A percentile compares a stretch with the other conserved stretches of the same genome.
Evolutionary conservation across 2,888 invertebrate genomes (phyloP).

Genomic region (Heliconius sara): DNA sequence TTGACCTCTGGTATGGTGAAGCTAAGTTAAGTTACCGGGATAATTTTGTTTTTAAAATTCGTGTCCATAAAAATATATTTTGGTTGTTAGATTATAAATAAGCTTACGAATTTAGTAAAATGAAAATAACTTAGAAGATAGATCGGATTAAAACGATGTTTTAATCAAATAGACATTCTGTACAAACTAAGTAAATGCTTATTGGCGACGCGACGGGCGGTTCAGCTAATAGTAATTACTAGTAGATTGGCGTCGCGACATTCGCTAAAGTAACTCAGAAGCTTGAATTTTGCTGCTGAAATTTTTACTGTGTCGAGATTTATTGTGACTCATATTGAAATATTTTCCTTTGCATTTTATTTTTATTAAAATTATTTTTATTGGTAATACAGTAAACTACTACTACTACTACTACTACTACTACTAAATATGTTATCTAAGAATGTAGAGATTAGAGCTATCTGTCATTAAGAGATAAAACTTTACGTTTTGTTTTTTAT

Average conservation of each 20-base stretch:
- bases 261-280: constrained; percentile 7
- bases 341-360: neutral
- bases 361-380: too few species aligned
- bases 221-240: neutral
- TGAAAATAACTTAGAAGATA: neutral
- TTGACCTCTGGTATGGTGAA: too few species aligned
- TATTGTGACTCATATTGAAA: neutral
- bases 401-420: too few species aligned
- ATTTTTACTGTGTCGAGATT: neutral
- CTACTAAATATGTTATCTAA: too few species aligned
- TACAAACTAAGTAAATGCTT: neutral
- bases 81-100: neutral
- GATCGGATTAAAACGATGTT: neutral
- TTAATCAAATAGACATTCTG: constrained; percentile 7
- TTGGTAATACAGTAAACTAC: too few species aligned
- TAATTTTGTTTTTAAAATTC: too few species aligned
- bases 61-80: neutral
- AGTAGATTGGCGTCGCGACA: neutral
- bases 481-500: too few species aligned
- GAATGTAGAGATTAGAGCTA: too few species aligned
- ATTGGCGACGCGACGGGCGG: constrained; percentile 3
- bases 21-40: too few species aligned
- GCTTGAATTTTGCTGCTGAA: neutral
- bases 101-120: neutral
- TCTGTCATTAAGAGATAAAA: too few species aligned